phyloP scores from a whole-genome alignment of 2,888 invertebrate genomes.

The Latrodectus hesperus region DNA sequence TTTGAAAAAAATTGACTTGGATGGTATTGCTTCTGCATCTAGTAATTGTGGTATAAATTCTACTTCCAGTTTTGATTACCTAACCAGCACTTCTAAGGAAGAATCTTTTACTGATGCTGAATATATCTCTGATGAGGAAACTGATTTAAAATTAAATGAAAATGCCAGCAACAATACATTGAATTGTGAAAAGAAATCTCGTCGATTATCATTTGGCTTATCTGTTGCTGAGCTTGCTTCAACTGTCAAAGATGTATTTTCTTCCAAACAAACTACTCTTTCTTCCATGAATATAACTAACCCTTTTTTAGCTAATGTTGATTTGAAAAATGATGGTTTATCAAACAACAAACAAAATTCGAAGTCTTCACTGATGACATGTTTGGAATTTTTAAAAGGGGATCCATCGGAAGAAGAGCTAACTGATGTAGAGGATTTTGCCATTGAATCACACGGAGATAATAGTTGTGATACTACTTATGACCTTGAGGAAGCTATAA shows the following conservation, averaged over 20 bases:
- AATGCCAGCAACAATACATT: background rate
- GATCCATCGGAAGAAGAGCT: constrained; percentile 27
- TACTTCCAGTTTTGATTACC: constrained; percentile 26
- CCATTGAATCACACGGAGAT: constrained; percentile 15
- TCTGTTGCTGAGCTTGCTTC: constrained; percentile 14
- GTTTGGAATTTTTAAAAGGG: constrained; percentile 52
- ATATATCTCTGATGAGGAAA: constrained; percentile 48
- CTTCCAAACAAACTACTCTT: constrained; percentile 1
- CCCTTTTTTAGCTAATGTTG: constrained; percentile 3
- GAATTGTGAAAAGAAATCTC: background rate
- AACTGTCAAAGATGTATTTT: constrained; percentile 9
- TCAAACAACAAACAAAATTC: background rate
- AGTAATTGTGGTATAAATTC: constrained; percentile 10
- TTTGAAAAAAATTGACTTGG: constrained; percentile 27
- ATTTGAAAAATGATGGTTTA: background rate
- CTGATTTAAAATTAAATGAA: background rate
- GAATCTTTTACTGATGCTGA: constrained; percentile 31
- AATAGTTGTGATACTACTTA: background rate
- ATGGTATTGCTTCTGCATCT: constrained; percentile 16
- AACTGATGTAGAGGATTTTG: constrained; percentile 54
- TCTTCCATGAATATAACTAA: constrained; percentile 7
- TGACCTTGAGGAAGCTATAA: background rate
- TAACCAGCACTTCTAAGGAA: constrained; percentile 29
- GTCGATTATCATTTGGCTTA: constrained; percentile 42
- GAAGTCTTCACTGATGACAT: constrained; percentile 40